Base-by-base conservation (phyloP, 2,113 vertebrate genomes). In the Epinephelus fuscoguttatus region DNA sequence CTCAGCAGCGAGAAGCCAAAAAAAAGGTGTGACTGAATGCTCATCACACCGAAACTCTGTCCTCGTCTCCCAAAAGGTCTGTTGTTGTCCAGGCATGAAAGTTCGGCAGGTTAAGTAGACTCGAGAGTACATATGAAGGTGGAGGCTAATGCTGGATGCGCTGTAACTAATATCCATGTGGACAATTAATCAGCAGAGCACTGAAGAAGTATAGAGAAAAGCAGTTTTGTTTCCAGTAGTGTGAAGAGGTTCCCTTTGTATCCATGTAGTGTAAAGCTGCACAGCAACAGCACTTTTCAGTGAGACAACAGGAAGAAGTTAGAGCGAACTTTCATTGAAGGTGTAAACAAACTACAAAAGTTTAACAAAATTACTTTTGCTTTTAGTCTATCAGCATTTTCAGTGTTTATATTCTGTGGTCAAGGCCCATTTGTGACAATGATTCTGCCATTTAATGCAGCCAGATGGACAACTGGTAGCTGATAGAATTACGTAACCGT, bases 11-110 rank as follows among this genome's bases (percentile, higher is more conserved):
- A 84, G 59, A 84, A 62, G 68, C 75, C 33, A 49, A 57, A 55
- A 68, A 52, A 37, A 82, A 91, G 88, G 93, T 88, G 89, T 87
- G 88, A 93, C 91, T 85, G 75, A 91, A 42, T 67, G 79, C 60
- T 87, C 81, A 84, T 84, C 74, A 52, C 69, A 80, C 50, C 49
- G 72, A 79, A 88, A 84, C 88, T 78, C 77, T 88, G 75, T 60
- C 55, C 67, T 85, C 21, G 45, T 75, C 56, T 78, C 57, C 74
- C 50, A 74, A 70, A 84, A 69, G 74, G 72, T 52, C 69, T 56
- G 47, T 78, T 64, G 86, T 27, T 87, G 92, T 92, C 87, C 78
- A 88, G 91, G 80, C 92, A 91, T 75, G 91, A 94, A 88, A 78
- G 61, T 75, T 57, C 42, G 67, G 53, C 78, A 70, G 72, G 82